Evolutionary conservation across 2,113 vertebrate genomes (phyloP).

Genomic region (Chamaetylas fuelleborni): DNA sequence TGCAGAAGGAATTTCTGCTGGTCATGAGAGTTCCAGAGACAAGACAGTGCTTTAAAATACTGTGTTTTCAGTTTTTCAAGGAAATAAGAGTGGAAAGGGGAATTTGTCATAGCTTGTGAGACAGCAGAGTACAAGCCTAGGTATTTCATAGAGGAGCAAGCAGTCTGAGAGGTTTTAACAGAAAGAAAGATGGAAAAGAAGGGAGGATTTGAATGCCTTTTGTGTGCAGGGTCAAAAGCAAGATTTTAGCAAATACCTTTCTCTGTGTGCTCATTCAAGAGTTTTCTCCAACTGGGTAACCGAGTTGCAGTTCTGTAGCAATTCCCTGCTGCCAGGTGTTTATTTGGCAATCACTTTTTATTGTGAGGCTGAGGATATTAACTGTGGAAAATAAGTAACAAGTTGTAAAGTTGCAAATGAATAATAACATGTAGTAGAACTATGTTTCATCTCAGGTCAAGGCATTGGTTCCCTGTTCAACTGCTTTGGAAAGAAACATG

Average conservation of each 20-base stretch:
- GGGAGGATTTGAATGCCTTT: background rate
- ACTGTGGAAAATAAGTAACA: background rate
- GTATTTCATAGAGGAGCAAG: background rate
- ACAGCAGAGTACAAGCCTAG: background rate
- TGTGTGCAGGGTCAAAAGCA: background rate
- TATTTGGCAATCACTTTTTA: background rate
- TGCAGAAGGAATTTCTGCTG: background rate
- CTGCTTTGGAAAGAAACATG: background rate
- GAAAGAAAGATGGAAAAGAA: background rate
- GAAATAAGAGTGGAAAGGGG: background rate
- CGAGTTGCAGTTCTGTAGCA: background rate
- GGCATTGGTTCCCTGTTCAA: fast-evolving
- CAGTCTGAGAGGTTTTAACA: background rate
- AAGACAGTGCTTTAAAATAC: background rate
- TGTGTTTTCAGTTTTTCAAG: background rate
- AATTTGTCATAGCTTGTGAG: background rate
- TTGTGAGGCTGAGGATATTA: background rate
- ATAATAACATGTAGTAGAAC: background rate
- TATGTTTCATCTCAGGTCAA: background rate
- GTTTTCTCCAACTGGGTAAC: background rate
- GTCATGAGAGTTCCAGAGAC: background rate
- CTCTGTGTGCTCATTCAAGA: background rate
- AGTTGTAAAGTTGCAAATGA: background rate
- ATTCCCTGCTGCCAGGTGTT: background rate
- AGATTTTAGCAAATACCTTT: background rate